Evolutionary conservation across 2,888 invertebrate genomes (phyloP).

Genomic region (Cryptus armator): DNA sequence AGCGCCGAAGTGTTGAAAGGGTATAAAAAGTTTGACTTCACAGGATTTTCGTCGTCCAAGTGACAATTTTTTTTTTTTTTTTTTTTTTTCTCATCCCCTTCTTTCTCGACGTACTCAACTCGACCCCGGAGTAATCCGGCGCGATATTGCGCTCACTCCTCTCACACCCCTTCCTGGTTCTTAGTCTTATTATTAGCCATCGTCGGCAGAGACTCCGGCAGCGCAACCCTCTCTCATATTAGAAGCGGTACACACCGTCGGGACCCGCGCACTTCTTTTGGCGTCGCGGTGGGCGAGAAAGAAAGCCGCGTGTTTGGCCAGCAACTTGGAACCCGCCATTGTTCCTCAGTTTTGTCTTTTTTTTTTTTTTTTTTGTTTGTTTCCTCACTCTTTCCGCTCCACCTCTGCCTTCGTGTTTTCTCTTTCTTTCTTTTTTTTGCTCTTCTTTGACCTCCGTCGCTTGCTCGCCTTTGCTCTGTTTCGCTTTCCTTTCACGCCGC

Average conservation of each 20-base stretch:
- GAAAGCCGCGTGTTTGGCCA: constrained; percentile 72
- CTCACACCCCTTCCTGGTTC: constrained; percentile 49
- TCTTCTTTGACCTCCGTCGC: constrained; percentile 47
- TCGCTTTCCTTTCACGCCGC: constrained; percentile 69
- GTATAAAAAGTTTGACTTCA: constrained; percentile 11
- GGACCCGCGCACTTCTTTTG: constrained; percentile 53
- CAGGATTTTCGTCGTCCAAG: constrained; percentile 12
- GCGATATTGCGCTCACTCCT: constrained; percentile 67
- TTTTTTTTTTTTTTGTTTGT: constrained; percentile 15
- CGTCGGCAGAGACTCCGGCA: constrained; percentile 47
- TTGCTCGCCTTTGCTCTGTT: constrained; percentile 53
- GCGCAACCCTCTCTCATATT: constrained; percentile 67
- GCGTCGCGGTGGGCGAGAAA: constrained; percentile 67
- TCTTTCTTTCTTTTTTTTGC: constrained; percentile 51
- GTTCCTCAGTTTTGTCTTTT: constrained; percentile 80
- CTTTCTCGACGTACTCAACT: constrained; percentile 18
- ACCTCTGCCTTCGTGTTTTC: constrained; percentile 39
- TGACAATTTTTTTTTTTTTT: constrained; percentile 11
- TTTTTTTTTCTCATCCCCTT: constrained; percentile 18
- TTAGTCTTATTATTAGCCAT: constrained; percentile 72
- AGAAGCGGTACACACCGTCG: constrained; percentile 49
- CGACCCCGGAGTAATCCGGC: constrained; percentile 66
- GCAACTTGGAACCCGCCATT: constrained; percentile 79
- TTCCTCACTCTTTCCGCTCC: constrained; percentile 29
- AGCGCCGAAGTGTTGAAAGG: not conserved